phyloP scores from a whole-genome alignment of 2,888 invertebrate species.

The Chrysopilus asiliformis region DNA sequence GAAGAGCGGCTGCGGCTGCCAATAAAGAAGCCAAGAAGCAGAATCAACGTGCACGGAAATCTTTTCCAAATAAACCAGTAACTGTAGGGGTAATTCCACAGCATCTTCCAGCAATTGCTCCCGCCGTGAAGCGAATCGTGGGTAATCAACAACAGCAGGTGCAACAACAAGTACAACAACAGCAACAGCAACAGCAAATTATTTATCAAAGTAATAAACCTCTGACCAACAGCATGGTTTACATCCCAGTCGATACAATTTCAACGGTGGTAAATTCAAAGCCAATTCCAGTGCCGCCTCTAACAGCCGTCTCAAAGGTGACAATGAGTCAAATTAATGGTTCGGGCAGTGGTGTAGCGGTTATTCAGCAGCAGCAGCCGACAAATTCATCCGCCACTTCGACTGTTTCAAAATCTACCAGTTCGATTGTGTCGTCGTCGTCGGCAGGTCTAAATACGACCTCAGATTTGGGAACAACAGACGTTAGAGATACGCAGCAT shows the following conservation, averaged over 20 bases:
- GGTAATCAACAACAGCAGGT: too few species aligned
- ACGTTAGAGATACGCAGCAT: slow-evolving; percentile 19
- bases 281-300: too few species aligned
- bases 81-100: too few species aligned
- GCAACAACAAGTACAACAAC: slow-evolving; percentile 5
- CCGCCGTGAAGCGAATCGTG: too few species aligned
- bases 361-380: slow-evolving; percentile 16
- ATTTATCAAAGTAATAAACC: slow-evolving; percentile 13
- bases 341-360: too few species aligned
- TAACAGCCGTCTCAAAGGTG: too few species aligned
- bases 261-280: too few species aligned
- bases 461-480: too few species aligned
- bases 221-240: slow-evolving; percentile 28
- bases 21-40: too few species aligned
- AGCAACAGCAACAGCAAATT: slow-evolving; percentile 6
- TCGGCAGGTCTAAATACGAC: too few species aligned
- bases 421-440: slow-evolving; percentile 6
- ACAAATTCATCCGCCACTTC: slow-evolving; percentile 28
- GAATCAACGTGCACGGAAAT: slow-evolving; percentile 28
- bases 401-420: slow-evolving; percentile 24
- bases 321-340: too few species aligned
- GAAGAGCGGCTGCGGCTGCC: background rate
- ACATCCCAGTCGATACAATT: slow-evolving; percentile 27
- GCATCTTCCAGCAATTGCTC: too few species aligned
- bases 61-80: slow-evolving; percentile 29